A percentile compares a stretch with the other conserved stretches of the same genome.
Evolutionary conservation across 2,888 invertebrate genomes (phyloP).

Genomic region (Melanostoma mellinum): DNA sequence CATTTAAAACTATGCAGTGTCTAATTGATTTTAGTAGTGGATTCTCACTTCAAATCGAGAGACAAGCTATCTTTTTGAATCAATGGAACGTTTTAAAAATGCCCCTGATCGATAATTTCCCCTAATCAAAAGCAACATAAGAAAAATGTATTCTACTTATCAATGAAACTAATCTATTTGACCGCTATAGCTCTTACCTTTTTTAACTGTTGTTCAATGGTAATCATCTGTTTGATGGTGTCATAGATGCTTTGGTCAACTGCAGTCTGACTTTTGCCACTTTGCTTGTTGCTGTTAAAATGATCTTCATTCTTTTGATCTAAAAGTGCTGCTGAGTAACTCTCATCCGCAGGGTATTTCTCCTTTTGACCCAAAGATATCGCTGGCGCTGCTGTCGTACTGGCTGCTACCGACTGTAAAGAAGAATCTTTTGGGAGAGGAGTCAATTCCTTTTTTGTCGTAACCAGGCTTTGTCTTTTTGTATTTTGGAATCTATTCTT

Average conservation of each 20-base stretch:
- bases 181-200: constrained; percentile 35
- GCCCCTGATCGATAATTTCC: too few relatives aligned
- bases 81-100: too few relatives aligned
- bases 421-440: not conserved
- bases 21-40: too few relatives aligned
- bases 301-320: constrained; percentile 63
- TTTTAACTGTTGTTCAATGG: constrained; percentile 82
- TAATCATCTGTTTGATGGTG: constrained; percentile 84
- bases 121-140: too few relatives aligned
- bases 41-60: too few relatives aligned
- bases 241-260: constrained; percentile 81
- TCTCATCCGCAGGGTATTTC: constrained; percentile 46
- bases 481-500: constrained; percentile 14
- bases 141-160: too few relatives aligned
- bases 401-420: constrained; percentile 77
- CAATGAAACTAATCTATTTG: too few relatives aligned
- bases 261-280: constrained; percentile 24
- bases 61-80: too few relatives aligned
- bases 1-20: too few relatives aligned
- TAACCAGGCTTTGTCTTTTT: constrained; percentile 12
- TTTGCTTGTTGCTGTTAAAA: not conserved
- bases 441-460: not conserved
- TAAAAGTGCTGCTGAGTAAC: not conserved
- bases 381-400: constrained; percentile 77
- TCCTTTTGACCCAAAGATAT: constrained; percentile 84